These are phyloP conservation scores for Porites divaricata DNA, from an alignment of 92 coral and sea anemone genomes.

Conservation along the genomic window DNA sequence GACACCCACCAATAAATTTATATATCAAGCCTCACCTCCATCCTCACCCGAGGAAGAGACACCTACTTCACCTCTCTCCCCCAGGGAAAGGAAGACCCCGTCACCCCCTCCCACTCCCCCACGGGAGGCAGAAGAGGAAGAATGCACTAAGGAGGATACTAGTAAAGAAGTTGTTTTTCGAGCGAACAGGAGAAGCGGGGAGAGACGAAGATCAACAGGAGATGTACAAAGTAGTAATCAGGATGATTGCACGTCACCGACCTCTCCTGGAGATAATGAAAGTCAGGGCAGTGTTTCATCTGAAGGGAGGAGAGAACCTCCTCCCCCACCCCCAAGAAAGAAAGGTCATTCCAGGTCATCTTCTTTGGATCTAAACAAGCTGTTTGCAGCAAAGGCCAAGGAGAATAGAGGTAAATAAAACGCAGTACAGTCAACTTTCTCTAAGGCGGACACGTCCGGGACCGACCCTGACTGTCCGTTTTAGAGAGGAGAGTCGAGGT, in stretches of 20 bases:
- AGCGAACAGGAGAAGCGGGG: conserved; percentile 56
- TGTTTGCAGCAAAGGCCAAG: conserved; percentile 89
- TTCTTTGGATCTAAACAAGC: conserved; percentile 91
- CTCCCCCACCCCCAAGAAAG: conserved; percentile 93
- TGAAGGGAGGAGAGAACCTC: conserved; percentile 88
- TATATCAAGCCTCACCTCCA: conserved; percentile 56
- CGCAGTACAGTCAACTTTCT: too few relatives aligned
- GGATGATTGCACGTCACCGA: conserved; percentile 62
- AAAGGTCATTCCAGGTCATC: conserved; percentile 98
- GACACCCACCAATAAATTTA: conserved; percentile 48
- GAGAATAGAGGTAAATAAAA: conserved; percentile 63
- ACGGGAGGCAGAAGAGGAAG: conserved; percentile 32
- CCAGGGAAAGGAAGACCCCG: conserved; percentile 23
- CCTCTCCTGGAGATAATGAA: conserved; percentile 60
- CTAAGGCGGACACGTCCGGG: too few relatives aligned
- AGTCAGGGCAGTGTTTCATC: conserved; percentile 71
- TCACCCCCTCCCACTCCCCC: conserved; percentile 20
- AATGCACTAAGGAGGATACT: conserved; percentile 8
- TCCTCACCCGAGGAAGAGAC: conserved; percentile 62
- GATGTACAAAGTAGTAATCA: conserved; percentile 67
- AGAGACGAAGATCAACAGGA: conserved; percentile 80
- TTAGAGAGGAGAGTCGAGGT: too few relatives aligned
- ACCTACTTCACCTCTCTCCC: conserved; percentile 59
- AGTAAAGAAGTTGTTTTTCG: conserved; percentile 48
- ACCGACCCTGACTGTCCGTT: too few relatives aligned